Evolutionary conservation across 2,797 vertebrate genomes (phyloP).

Genomic region (Rhinophrynus dorsalis): DNA sequence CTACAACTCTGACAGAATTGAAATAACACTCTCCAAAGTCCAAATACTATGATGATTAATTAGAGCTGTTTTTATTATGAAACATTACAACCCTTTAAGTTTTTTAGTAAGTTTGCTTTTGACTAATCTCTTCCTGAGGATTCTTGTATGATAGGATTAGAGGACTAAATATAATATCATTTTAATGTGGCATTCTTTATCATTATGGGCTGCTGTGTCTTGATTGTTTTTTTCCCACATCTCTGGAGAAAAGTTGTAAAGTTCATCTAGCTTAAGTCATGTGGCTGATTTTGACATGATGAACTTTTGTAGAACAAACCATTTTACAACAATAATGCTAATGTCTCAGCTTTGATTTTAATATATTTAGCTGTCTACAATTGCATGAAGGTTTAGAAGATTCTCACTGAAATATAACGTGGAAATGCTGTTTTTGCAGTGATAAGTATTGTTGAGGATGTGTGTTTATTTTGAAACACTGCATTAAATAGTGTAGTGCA

Average conservation of each 20-base stretch:
- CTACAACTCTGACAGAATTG: no score
- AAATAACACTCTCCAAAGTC: no score
- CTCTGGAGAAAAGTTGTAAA: neutral
- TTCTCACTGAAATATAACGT: no score
- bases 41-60: no score
- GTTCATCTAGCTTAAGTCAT: neutral
- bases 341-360: neutral
- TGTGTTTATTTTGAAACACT: no score
- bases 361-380: no score
- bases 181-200: neutral
- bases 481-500: no score
- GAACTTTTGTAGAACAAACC: neutral
- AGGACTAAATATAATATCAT: neutral
- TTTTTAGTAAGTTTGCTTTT: neutral
- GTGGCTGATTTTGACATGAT: neutral
- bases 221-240: constrained; percentile 14
- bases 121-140: neutral
- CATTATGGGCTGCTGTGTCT: constrained; percentile 1
- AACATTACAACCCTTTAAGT: no score
- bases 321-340: neutral
- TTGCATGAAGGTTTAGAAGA: no score
- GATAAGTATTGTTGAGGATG: no score
- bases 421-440: no score
- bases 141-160: neutral
- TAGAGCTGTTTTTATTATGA: no score